Evolutionary conservation across 2,797 vertebrate genomes (phyloP), one percentile per base, ranked within the genome.

Genomic region (Gobio occitaniae): DNA sequence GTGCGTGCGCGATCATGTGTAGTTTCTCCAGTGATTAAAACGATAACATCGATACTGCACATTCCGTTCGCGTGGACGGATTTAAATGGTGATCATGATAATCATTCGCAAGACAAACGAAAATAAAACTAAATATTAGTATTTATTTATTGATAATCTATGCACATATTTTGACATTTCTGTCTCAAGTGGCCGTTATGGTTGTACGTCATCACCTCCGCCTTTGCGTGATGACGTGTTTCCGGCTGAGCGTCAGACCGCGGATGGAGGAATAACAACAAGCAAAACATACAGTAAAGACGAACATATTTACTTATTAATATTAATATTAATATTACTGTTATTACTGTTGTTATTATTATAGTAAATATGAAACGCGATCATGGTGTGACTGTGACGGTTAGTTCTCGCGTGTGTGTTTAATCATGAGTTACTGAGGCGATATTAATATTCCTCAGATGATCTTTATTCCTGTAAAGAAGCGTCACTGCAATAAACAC

Each of bases 341-440:
- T 32, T 32, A 32, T 32, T 32, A 32, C 2, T 32, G 2, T 32
- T 32, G 2, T 32, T 32, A 32, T 32, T 32, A 32, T 32, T 32
- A 25, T 11, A 52, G 25, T 2, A 38, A 36, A 68, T 68, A n/a
- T 38, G 1, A 71, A 13, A 44, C 47, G 17, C 25, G 25, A 25
- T 25, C 50, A 19, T 11, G 10, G 2, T 36, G 44, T 32, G 17
- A 41, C 7, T 16, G 3, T 12, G 13, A 29, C 29, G 2, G 52
- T 19, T 36, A 54, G 19, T 54, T n/a, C 36, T 21, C 25, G n/a
- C 25, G 36, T 50, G 70, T n/a, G 56, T 41, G n/a, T 59, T 91
- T 91, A 68, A 90, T 88, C 11, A 13, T n/a, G 11, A 41, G 38
- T 41, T 41, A 6, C 38, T 41, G 6, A 41, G 38, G 38, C 25